Evolutionary conservation across 2,888 invertebrate species (phyloP).

Genomic region (Caenorhabditis sinica): DNA sequence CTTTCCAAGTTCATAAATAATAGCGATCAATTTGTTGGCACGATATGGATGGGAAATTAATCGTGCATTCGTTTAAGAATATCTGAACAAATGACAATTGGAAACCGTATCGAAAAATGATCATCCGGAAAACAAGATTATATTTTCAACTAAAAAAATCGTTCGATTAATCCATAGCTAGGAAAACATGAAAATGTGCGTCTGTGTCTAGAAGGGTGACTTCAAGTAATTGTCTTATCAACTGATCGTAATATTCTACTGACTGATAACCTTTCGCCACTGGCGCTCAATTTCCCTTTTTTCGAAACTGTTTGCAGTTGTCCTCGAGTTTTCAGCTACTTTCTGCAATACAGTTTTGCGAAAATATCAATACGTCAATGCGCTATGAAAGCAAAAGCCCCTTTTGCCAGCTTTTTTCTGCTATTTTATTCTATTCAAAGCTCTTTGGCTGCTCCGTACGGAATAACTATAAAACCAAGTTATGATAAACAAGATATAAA

Average conservation of each 20-base stretch:
- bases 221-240: slow-evolving; percentile 34
- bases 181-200: neutral
- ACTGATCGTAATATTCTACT: slow-evolving; percentile 37
- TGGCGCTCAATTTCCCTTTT: slow-evolving; percentile 10
- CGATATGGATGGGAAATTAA: too few species aligned
- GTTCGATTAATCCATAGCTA: neutral
- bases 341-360: neutral
- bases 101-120: too few species aligned
- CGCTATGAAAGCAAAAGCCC: neutral
- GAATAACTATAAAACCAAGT: slow-evolving; percentile 53
- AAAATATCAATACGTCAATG: neutral
- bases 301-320: slow-evolving; percentile 24
- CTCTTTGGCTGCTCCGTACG: slow-evolving; percentile 7
- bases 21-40: too few species aligned
- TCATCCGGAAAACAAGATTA: too few species aligned
- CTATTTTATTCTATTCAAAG: neutral
- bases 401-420: neutral
- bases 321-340: neutral
- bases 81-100: too few species aligned
- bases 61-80: too few species aligned
- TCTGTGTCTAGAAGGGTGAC: neutral
- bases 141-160: too few species aligned
- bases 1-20: too few species aligned
- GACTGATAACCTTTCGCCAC: slow-evolving; percentile 59
- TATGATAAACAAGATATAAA: slow-evolving; percentile 62